Conservation (phyloP, 2,113 vertebrate species). For the Labeo catla region DNA sequence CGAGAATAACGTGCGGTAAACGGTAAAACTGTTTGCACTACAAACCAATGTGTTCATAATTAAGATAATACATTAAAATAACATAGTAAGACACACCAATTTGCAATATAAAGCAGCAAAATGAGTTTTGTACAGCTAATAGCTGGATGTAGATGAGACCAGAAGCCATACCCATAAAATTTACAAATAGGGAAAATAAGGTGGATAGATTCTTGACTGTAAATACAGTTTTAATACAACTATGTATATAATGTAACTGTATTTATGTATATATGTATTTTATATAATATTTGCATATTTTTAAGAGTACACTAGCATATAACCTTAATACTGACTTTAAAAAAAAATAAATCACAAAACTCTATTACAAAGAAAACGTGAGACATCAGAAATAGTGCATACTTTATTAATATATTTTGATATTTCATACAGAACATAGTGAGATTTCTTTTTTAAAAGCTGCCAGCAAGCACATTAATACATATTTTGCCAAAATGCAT, state of each 20-base stretch:
- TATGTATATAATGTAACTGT: no score
- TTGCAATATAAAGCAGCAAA: no score
- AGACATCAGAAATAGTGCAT: constrained; percentile 25
- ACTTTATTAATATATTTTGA: constrained; percentile 52
- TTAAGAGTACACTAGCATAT: background rate
- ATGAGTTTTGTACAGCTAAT: no score
- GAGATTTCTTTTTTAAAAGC: background rate
- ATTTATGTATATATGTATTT: no score
- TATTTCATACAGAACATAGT: constrained; percentile 25
- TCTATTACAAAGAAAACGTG: background rate
- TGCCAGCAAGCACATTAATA: constrained; percentile 35
- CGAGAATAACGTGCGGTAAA: no score
- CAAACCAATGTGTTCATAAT: no score
- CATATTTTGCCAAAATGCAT: background rate
- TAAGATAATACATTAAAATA: no score
- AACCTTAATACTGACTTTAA: background rate
- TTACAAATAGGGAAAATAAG: no score
- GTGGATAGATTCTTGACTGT: background rate
- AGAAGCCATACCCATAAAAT: no score
- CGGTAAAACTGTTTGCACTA: no score
- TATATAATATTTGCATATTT: background rate
- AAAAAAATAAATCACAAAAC: background rate
- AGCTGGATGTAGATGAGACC: no score
- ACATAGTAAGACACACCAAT: no score
- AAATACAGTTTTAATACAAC: background rate